Base-by-base conservation (phyloP, 2,888 invertebrate species). In the Drosophila gaucha region DNA sequence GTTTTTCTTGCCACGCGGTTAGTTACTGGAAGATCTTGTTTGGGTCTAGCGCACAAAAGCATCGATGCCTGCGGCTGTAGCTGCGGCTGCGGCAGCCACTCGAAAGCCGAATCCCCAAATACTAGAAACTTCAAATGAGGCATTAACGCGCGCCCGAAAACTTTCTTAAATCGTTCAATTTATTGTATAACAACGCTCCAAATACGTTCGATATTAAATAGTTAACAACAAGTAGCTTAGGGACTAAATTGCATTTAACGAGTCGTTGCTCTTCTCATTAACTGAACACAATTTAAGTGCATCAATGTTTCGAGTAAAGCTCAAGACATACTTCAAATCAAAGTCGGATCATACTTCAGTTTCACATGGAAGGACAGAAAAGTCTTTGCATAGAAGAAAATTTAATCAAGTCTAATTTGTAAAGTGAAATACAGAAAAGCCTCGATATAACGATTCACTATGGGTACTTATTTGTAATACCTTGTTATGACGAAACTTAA, bases 1-100 rank as follows among this genome's bases (percentile, higher is more conserved):
- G 64, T 88, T 88, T 80, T 88, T 88, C 88, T 69, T 82, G 68
- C 80, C 75, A 78, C 71, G 71, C 79, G 79, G 88, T 87, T 87
- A 78, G 86, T 78, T 67, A 73, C 77, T 65, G 69, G 6, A 56
- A 71, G 77, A 76, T 76, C 77, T 65, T 76, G 72, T 77, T 77
- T 72, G 73, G 77, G 72, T 77, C 77, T 64, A 26, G 66, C 35
- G 73, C 72, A 77, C 72, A 73, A 67, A 77, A 62, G 68, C 78
- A 63, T 67, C 52, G 74, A 67, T 73, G 74, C 68, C 58, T 67
- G 74, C 38, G 71, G 71, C 43, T 43, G 28, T 12, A 1, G 38
- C 26, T 33, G 41, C 39, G 52, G 31, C 55, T 60, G 38, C 20
- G 58, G 49, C 73, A 35, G 39, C 50, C 55, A 55, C 52, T 73